These are phyloP conservation scores for Menidia beryllina DNA, from an alignment of 2,113 vertebrate species.

Conservation along the genomic window DNA sequence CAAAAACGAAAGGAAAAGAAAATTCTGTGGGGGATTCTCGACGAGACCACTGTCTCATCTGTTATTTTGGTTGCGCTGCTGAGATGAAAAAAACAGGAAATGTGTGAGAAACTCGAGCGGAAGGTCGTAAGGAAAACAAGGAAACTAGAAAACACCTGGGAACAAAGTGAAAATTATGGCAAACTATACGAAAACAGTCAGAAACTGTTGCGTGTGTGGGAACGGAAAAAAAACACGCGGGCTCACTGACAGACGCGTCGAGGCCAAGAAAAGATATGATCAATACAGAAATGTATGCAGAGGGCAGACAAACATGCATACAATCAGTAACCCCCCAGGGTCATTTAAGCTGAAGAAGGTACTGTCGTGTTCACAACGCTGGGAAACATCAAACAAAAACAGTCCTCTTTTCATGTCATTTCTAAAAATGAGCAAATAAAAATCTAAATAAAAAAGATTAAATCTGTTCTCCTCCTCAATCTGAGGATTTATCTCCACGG, in stretches of 20 bases:
- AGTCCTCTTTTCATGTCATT: conserved; percentile 30
- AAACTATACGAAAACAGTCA: conserved; percentile 31
- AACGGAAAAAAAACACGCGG: conserved; percentile 20
- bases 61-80: conserved; percentile 75
- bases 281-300: conserved; percentile 42
- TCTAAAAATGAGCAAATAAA: conserved; percentile 33
- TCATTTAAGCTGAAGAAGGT: conserved; percentile 27
- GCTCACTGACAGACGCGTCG: conserved; percentile 13
- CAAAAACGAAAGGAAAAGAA: conserved; percentile 1
- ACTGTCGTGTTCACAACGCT: conserved; percentile 41
- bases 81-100: conserved; percentile 39
- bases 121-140: background rate
- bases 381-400: conserved; percentile 43
- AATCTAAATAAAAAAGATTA: conserved; percentile 37
- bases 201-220: conserved; percentile 1
- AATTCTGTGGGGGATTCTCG: conserved; percentile 37
- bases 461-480: conserved; percentile 77
- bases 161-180: conserved; percentile 9
- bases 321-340: conserved; percentile 40
- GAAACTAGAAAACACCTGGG: conserved; percentile 25
- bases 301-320: conserved; percentile 58
- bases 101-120: conserved; percentile 16
- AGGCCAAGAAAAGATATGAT: conserved; percentile 49
- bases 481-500: conserved; percentile 77
- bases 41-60: conserved; percentile 19